Evolutionary conservation across 2,113 vertebrate genomes (phyloP).

Genomic region (Chaetura pelagica): DNA sequence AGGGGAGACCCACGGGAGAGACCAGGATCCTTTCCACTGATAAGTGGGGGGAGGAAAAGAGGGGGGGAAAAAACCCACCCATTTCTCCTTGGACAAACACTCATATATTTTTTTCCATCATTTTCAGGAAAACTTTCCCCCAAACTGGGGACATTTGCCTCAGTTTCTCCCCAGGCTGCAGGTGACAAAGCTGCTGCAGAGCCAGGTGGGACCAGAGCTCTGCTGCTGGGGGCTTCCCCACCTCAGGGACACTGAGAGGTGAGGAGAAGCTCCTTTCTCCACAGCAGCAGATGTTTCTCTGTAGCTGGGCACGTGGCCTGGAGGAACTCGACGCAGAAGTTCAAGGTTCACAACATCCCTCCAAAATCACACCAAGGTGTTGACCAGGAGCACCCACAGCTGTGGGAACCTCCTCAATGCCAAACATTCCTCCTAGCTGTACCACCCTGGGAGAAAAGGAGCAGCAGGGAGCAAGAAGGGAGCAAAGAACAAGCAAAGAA

Average conservation of each 20-base stretch:
- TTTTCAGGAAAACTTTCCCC: background rate
- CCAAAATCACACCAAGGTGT: background rate
- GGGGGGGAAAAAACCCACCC: accelerated
- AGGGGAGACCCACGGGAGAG: background rate
- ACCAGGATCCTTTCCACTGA: background rate
- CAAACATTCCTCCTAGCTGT: background rate
- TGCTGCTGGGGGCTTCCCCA: background rate
- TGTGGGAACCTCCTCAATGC: too few species aligned
- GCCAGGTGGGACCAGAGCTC: background rate
- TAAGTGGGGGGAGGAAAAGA: background rate
- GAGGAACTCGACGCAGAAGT: background rate
- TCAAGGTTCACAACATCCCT: background rate
- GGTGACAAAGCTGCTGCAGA: background rate
- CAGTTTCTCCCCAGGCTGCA: background rate
- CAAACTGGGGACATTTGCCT: accelerated
- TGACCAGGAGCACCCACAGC: background rate
- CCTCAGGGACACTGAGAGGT: background rate
- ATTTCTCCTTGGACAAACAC: background rate
- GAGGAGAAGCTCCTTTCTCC: background rate
- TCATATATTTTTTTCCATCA: accelerated
- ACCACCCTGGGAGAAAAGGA: background rate
- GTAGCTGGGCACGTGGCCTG: background rate
- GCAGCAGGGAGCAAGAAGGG: background rate
- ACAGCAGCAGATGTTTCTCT: background rate
- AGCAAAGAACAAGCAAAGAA: background rate